Conservation (phyloP, 2,888 invertebrate genomes). For the Cephus runcator region DNA sequence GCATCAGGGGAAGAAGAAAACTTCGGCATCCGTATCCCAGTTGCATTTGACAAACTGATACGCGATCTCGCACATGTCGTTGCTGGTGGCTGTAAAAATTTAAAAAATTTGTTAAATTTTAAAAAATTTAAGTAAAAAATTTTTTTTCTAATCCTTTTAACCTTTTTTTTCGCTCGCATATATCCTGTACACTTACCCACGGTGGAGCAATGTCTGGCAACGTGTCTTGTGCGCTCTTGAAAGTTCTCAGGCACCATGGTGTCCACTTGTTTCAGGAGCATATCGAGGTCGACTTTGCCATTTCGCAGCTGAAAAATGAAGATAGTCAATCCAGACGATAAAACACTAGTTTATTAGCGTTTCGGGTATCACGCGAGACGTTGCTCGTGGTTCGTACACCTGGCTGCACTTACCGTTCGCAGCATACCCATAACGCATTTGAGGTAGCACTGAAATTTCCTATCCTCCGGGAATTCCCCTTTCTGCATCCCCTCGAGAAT, state of each 20-base stretch:
- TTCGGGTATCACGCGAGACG: neutral
- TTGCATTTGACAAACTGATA: conserved; percentile 40
- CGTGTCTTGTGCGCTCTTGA: conserved; percentile 21
- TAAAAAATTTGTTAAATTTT: neutral
- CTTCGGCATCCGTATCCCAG: conserved; percentile 33
- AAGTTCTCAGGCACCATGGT: conserved; percentile 34
- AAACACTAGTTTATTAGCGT: neutral
- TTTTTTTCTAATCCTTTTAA: neutral
- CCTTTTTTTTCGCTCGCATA: neutral
- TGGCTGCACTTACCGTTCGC: conserved; percentile 65
- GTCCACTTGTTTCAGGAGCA: conserved; percentile 66
- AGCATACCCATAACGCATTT: conserved; percentile 68
- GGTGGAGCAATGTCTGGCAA: conserved; percentile 24
- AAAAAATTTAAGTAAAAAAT: neutral
- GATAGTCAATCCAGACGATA: neutral
- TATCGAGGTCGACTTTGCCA: conserved; percentile 67
- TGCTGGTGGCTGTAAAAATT: neutral
- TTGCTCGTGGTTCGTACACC: neutral
- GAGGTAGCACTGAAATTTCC: conserved; percentile 66
- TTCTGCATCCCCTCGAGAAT: conserved; percentile 28
- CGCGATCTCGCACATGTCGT: conserved; percentile 37
- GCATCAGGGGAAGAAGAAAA: conserved; percentile 46
- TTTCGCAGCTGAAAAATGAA: conserved; percentile 64
- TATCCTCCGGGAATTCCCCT: conserved; percentile 45
- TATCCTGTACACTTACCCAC: conserved; percentile 22